Evolutionary conservation across 2,888 invertebrate species (phyloP), one percentile per base, ranked within the genome.

Genomic region (Ypsolopha scabrella): DNA sequence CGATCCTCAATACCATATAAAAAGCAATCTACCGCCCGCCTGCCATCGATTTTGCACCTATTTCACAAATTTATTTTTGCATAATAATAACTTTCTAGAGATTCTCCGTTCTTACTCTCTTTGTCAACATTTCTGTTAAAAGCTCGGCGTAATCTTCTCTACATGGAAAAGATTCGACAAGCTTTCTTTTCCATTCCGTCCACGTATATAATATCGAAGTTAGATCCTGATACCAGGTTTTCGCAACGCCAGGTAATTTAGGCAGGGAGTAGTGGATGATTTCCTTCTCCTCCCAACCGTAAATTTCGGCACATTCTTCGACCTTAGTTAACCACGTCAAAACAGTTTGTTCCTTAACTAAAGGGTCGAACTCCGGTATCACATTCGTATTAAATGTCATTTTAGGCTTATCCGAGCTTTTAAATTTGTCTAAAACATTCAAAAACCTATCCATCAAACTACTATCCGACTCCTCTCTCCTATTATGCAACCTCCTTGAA

Each of bases 201-300:
- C 58, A 60, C n/a, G 53, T 53, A 48, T 41, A 44, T 10, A 51
- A 7, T 7, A 61, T 4, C 10, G 56, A 48, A 6, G 59, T 55
- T 11, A 60, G 44, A 1, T 54, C 55, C 34, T 59, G 58, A 39
- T 60, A 60, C 60, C 60, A 62, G 0, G 41, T 41, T 34, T 56
- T 59, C 3, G 62, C 60, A 6, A 54, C 6, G 7, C 49, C 49
- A 7, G 34, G 24, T 1, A 49, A 39, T 34, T 49, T 49, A 3
- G 49, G 49, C 33, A 49, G 34, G 35, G 46, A 13, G 10, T 46
- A 46, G n/a, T 46, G 46, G 6, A 46, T 35, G n/a, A 24, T 41
- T 10, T 49, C 41, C 7, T 39, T 39, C n/a, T 49, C 41, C 6
- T 49, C 41, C 49, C 41, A 49, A 2, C 10, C 49, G 33, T 49